Percentiles rank a stretch among this genome's conserved stretches.
Evolutionary conservation across 2,888 invertebrate genomes (phyloP).

Genomic region (Tetragnatha montana): DNA sequence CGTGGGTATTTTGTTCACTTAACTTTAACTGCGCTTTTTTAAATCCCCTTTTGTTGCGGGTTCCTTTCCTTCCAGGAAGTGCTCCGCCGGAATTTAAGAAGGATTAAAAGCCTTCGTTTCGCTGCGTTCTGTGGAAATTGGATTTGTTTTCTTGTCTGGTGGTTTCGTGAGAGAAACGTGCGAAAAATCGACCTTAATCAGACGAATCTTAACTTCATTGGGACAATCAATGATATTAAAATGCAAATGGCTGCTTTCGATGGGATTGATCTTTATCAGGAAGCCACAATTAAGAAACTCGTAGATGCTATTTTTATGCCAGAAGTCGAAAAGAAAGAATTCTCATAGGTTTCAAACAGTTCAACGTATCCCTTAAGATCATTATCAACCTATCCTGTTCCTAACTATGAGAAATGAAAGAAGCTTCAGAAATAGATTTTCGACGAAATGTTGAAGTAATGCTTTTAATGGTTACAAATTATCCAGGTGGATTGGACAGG

Average conservation of each 20-base stretch:
- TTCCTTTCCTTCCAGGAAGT: conserved; percentile 43
- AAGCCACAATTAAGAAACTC: too few relatives aligned
- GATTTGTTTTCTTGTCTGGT: not conserved
- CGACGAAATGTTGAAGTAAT: too few relatives aligned
- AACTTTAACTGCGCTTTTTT: conserved; percentile 13
- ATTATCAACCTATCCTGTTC: too few relatives aligned
- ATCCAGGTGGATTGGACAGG: too few relatives aligned
- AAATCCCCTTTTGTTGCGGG: conserved; percentile 26
- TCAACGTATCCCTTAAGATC: too few relatives aligned
- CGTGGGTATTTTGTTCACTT: conserved; percentile 51
- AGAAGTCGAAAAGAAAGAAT: too few relatives aligned
- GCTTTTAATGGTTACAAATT: too few relatives aligned
- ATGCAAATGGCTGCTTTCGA: not conserved
- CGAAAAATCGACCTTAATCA: not conserved
- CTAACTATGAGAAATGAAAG: too few relatives aligned
- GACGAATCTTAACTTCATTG: not conserved
- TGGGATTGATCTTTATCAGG: not conserved
- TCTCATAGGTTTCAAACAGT: too few relatives aligned
- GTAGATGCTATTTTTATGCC: too few relatives aligned
- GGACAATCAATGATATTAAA: not conserved
- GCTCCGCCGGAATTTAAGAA: conserved; percentile 15
- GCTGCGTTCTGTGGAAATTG: not conserved
- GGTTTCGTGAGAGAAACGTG: not conserved
- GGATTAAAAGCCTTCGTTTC: conserved; percentile 22
- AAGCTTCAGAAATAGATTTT: too few relatives aligned